Evolutionary conservation across 2,888 invertebrate genomes (phyloP).

Genomic region (Lochmaea crataegi): DNA sequence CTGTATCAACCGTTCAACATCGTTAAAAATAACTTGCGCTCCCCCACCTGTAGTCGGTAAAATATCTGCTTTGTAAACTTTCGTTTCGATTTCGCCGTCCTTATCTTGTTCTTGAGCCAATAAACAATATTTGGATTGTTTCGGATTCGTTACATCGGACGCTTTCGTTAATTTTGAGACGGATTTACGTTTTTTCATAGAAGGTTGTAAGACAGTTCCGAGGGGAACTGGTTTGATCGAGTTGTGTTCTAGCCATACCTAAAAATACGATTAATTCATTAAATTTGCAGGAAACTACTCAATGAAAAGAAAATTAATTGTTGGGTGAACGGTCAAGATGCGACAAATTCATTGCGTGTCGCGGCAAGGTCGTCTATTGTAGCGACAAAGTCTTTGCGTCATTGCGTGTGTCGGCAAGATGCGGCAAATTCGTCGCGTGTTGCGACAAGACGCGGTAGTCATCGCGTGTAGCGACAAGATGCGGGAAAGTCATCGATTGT

Average conservation of each 20-base stretch:
- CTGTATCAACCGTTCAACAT: conserved; percentile 90
- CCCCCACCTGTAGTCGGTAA: conserved; percentile 95
- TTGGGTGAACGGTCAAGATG: too few relatives aligned
- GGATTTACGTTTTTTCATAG: conserved; percentile 83
- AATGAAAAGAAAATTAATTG: too few relatives aligned
- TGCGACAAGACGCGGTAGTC: too few relatives aligned
- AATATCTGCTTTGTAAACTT: conserved; percentile 92
- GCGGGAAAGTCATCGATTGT: too few relatives aligned
- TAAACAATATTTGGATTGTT: conserved; percentile 86
- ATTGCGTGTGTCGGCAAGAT: too few relatives aligned
- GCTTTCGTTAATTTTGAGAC: conserved; percentile 84
- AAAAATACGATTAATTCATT: neutral
- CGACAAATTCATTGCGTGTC: too few relatives aligned
- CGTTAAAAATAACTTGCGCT: conserved; percentile 94
- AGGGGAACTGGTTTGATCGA: conserved; percentile 83
- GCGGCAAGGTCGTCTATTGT: too few relatives aligned
- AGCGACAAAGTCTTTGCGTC: too few relatives aligned
- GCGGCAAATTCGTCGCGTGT: too few relatives aligned
- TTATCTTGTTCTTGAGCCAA: conserved; percentile 93
- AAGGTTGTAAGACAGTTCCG: conserved; percentile 90
- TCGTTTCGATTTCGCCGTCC: conserved; percentile 93
- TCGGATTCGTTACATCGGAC: conserved; percentile 77
- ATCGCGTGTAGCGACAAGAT: too few relatives aligned
- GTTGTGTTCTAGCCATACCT: conserved; percentile 88
- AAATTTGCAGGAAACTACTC: too few relatives aligned